Conservation (phyloP, 2,113 vertebrate species). For the Cebus imitator region DNA sequence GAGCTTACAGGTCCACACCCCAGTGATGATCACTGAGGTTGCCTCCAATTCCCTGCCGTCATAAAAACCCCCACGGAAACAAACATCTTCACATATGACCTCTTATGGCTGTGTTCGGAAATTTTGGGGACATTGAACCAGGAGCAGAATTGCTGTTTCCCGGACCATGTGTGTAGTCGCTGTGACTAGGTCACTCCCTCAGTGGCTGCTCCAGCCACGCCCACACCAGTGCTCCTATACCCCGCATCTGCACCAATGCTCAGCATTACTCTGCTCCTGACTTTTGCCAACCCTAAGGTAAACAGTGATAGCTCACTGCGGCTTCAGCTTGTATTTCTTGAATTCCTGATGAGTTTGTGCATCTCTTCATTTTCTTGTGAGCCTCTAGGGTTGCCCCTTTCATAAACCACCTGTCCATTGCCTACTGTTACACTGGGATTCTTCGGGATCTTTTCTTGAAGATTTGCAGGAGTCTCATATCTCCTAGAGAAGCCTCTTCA, state of each 20-base stretch:
- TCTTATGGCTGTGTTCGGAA: not conserved
- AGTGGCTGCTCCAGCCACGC: not conserved
- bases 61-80: not conserved
- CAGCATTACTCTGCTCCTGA: not conserved
- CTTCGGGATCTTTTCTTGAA: not conserved
- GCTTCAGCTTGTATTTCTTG: not conserved
- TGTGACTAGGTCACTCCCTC: not conserved
- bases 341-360: not conserved
- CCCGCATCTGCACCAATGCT: not conserved
- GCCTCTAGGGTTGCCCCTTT: not conserved
- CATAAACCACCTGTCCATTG: not conserved
- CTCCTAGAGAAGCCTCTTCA: not conserved
- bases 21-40: not conserved
- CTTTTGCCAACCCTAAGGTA: not conserved
- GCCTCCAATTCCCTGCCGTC: not conserved
- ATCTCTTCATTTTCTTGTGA: not conserved
- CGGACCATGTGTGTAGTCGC: not conserved
- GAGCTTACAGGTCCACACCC: not conserved
- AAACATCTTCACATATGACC: not conserved
- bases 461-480: not conserved
- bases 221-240: not conserved
- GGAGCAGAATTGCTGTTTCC: not conserved
- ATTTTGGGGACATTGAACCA: not conserved
- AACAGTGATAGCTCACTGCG: not conserved
- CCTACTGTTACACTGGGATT: not conserved